Base-by-base conservation (phyloP, 1,140 invertebrate genomes). In the Oreohelix idahoensis region DNA sequence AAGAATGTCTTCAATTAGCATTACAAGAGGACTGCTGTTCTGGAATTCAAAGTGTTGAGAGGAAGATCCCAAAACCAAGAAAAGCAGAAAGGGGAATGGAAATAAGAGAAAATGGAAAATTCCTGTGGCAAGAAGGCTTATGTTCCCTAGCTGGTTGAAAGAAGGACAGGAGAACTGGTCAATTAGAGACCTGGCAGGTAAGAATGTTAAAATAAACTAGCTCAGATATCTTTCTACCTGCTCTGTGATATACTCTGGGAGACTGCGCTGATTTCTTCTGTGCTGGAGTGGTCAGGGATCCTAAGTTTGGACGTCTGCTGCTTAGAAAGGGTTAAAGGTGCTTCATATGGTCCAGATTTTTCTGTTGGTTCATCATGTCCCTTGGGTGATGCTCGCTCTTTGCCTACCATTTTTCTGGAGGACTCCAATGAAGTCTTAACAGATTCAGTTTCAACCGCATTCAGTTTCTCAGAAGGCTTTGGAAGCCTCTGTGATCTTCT, bases 401-500 rank as follows among this genome's bases (percentile, higher is more conserved):
- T 39, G 29, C 11, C 11, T 26, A 36, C 15, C 42, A 42, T 11
- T 26, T 39, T 29, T 35, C 29, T 42, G 5, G 10, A 13, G 71
- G 71, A 8, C 42, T 26, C 2, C 26, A 29, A 10, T 29, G 20
- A 36, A 8, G 26, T 76, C 38, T 45, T 32, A n/a, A 79, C 58
- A 23, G 77, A 66, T 32, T 63, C 77, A 66, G 53, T 38, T 53
- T 38, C 53, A 66, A 26, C 20, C 5, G 4, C 53, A 49, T 39
- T 5, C 5, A 66, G 32, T 45, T 78, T 78, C n/a, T 66, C 77
- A 26, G 77, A 39, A 79, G 77, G 38, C 36, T 66, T 79, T 10
- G 13, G 76, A 20, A 26, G 38, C 4, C 77, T 10, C 2, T 11
- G 66, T 36, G 58, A 66, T 38, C 45, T 36, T 79, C 77, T 66